Evolutionary conservation across 2,113 vertebrate genomes (phyloP), one percentile per base, ranked within the genome.

Genomic region (Herpetotheres cachinnans): DNA sequence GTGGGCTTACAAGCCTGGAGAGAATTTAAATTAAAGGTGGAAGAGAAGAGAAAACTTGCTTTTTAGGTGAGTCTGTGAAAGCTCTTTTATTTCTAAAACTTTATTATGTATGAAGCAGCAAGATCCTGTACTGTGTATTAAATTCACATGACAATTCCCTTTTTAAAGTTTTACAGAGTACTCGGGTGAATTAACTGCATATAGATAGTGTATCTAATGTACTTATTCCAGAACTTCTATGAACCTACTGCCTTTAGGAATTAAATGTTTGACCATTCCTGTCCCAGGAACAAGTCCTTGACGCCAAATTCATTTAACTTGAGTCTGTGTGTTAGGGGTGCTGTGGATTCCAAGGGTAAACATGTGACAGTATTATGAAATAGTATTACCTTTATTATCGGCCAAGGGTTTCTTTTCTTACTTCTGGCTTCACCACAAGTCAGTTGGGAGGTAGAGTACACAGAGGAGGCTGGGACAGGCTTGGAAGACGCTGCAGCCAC

Each of bases 11-110:
- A 82, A 76, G 62, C 30, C 70, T 87, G 52, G 66, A 54, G 70
- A 93, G 70, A n/a, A 90, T 93, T 93, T 69, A 95, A 91, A 93
- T 79, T 92, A 67, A 92, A 87, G 47, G 73, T 87, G 47, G 19
- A 81, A 95, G 40, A 72, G 30, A 81, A 77, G 54, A 72, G 61
- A 84, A 96, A 92, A 59, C 58, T 61, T 85, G 44, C 40, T 71
- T 92, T 97, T 89, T 79, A 72, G n/a, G 16, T 76, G 86, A 78
- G 63, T 87, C 93, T 72, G n/a, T 87, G 52, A 91, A 91, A 95
- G 44, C 30, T 93, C 3, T 86, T 29, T 59, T 38, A 69, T 34
- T 89, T 97, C 91, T 94, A 58, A 82, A 94, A 54, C 13, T 46
- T 90, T 96, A 82, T 95, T 76, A 94, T 91, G 17, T 65, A 89